Evolutionary conservation across 2,888 invertebrate genomes (phyloP).

Genomic region (Agrotis clavis): DNA sequence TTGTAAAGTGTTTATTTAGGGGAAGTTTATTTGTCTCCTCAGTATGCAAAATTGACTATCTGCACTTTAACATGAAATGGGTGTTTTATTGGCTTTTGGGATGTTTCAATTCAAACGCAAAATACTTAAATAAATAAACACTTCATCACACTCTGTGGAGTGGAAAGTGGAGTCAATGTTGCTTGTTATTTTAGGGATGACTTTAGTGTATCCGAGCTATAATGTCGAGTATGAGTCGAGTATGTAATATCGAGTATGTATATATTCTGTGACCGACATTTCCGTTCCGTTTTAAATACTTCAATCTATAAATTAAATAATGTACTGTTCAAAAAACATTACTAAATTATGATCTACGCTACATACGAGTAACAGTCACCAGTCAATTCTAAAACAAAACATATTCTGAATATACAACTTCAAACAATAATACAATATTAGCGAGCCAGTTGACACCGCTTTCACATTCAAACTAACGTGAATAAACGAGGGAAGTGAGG

Average conservation of each 20-base stretch:
- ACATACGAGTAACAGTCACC: background rate
- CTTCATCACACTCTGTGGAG: background rate
- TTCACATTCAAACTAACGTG: conserved; percentile 78
- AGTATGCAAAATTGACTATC: conserved; percentile 60
- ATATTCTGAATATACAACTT: conserved; percentile 15
- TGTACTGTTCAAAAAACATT: no score
- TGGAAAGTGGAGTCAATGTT: background rate
- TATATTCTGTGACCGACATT: no score
- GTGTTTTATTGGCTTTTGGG: conserved; percentile 39
- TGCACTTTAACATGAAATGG: conserved; percentile 47
- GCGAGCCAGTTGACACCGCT: conserved; percentile 73
- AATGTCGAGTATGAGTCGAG: no score
- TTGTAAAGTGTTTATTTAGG: conserved; percentile 78
- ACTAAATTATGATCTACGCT: no score
- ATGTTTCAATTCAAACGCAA: background rate
- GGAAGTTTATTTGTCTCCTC: conserved; percentile 72
- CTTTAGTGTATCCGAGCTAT: background rate
- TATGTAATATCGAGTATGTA: no score
- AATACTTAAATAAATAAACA: background rate
- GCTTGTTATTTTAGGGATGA: background rate
- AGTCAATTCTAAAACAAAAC: conserved; percentile 15
- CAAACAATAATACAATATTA: conserved; percentile 57
- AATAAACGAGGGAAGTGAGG: conserved; percentile 79
- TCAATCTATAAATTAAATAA: no score
- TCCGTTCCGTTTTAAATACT: no score